Base-by-base conservation (phyloP, 2,113 vertebrate species). In the Orthonyx spaldingii region DNA sequence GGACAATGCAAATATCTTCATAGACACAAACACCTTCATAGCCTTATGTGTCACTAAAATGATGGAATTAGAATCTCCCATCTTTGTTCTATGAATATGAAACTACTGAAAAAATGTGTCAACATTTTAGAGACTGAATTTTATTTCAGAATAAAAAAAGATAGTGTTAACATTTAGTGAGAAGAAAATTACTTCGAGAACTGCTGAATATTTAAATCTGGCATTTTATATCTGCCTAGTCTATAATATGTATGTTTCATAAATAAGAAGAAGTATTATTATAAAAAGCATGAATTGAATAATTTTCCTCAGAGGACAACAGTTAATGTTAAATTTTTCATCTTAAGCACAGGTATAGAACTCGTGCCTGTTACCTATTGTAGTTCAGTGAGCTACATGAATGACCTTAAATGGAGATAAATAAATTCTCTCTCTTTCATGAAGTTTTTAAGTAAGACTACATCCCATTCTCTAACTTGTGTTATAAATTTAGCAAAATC, bases 111-210 rank as follows among this genome's bases (percentile, higher is more conserved):
- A 92, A 68, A 52, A 55, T 2, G 4, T 49, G 70, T 56, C 47
- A 94, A 85, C 18, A 42, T 76, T 96, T 93, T 70, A 83, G 87
- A 89, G 89, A 91, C 18, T 33, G 37, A 91, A 84, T 89, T 91
- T 94, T 82, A 47, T 81, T 81, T 87, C 44, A 50, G 41, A 64
- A 27, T 63, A 27, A 86, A 89, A 95, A 91, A 74, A 59, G 1
- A 23, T 7, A 23, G 30, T 53, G 6, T 41, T 64, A 79, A 68
- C 22, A 57, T 81, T 21, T 66, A 86, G 76, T 70, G 59, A 76
- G 81, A 96, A 69, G 21, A 49, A 87, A 89, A 57, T 57, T 60
- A 80, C 81, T 72, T 76, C 11, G 50, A 92, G 76, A 93, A 57
- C 28, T 65, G 28, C 30, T 70, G 74, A 91, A 89, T 91, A 94